Evolutionary conservation across 2,888 invertebrate species (phyloP).

Genomic region (Erannis defoliaria): DNA sequence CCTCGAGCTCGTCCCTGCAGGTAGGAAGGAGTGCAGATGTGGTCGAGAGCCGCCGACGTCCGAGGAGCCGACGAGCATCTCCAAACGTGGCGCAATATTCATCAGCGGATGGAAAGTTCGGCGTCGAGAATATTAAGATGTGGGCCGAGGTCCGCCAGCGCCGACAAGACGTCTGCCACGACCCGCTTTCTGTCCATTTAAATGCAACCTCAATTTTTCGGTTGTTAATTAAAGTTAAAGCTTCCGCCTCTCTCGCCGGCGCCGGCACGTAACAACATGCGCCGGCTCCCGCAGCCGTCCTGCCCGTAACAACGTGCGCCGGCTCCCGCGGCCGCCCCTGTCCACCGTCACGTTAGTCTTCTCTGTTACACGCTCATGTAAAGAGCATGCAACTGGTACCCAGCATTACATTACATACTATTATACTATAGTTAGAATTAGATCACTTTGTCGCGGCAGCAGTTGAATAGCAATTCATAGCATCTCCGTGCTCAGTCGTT

Average conservation of each 20-base stretch:
- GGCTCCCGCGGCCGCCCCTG: background rate
- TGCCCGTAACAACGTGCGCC: background rate
- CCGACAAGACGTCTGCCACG: conserved; percentile 42
- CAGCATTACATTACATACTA: no score
- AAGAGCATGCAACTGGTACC: no score
- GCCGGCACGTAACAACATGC: conserved; percentile 10
- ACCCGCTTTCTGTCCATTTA: conserved; percentile 54
- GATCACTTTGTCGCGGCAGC: no score
- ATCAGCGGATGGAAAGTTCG: conserved; percentile 69
- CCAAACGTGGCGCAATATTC: conserved; percentile 62
- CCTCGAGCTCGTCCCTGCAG: no score
- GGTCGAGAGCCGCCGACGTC: background rate
- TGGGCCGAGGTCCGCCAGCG: conserved; percentile 63
- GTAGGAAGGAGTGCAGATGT: no score
- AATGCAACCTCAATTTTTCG: conserved; percentile 64
- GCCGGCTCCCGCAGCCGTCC: background rate
- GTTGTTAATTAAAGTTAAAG: conserved; percentile 60
- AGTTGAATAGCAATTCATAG: no score
- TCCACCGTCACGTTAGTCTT: no score
- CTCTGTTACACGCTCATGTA: no score
- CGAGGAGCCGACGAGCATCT: conserved; percentile 14
- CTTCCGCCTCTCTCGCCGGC: conserved; percentile 50
- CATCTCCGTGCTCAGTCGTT: no score
- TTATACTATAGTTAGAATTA: no score
- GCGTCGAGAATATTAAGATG: conserved; percentile 69